phyloP scores from a whole-genome alignment of 2,797 vertebrate genomes.

The Periophthalmus magnuspinnatus region DNA sequence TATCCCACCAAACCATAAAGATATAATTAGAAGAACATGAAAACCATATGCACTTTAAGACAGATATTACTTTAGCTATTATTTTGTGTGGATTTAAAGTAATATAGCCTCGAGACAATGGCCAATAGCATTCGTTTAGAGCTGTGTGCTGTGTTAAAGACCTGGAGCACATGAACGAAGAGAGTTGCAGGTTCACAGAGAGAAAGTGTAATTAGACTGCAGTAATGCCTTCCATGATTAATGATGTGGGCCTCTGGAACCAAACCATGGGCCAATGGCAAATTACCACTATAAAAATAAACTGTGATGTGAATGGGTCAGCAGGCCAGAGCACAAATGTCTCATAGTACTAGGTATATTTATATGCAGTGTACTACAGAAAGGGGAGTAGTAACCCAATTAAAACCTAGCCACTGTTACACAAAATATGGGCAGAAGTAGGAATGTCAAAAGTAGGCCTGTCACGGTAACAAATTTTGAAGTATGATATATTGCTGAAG shows the following conservation, averaged over 20 bases:
- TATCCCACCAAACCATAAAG: no score
- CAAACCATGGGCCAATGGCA: conserved; percentile 70
- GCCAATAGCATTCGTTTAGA: conserved; percentile 14
- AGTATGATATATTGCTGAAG: no score
- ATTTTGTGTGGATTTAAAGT: conserved; percentile 8
- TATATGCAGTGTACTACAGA: conserved; percentile 57
- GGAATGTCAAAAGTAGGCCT: background rate
- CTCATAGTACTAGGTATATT: conserved; percentile 57
- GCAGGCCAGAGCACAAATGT: conserved; percentile 64
- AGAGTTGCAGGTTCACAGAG: conserved; percentile 58
- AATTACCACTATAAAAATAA: conserved; percentile 80
- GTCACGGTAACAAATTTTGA: no score
- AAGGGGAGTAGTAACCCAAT: conserved; percentile 70
- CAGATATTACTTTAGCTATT: conserved; percentile 11
- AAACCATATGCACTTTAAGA: no score
- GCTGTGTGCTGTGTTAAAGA: conserved; percentile 33
- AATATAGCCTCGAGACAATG: background rate
- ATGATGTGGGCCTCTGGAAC: conserved; percentile 74
- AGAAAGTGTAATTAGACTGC: conserved; percentile 76
- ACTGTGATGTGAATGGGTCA: conserved; percentile 72
- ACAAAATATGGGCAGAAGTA: background rate
- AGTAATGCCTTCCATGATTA: conserved; percentile 75
- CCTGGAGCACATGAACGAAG: conserved; percentile 34
- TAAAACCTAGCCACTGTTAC: conserved; percentile 51
- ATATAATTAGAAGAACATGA: no score